phyloP scores from a whole-genome alignment of 1,140 invertebrate genomes.

The Solenopsis invicta region DNA sequence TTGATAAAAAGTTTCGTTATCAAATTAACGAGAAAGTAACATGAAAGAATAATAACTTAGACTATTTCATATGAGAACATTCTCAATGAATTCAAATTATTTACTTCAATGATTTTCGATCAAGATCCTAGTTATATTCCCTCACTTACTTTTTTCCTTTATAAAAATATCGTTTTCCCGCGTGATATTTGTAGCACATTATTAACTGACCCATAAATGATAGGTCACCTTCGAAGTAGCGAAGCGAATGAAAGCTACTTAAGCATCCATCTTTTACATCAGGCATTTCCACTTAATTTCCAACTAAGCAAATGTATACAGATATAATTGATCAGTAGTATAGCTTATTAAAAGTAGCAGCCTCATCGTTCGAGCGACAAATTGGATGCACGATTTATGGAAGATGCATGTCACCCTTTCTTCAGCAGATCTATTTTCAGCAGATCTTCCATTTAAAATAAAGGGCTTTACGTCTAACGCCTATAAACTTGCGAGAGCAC shows the following conservation, averaged over 20 bases:
- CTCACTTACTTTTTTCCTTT: constrained; percentile 17
- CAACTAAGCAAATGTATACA: background rate
- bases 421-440: constrained; percentile 3
- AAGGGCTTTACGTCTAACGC: constrained; percentile 15
- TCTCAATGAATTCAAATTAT: background rate
- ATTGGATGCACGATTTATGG: constrained; percentile 7
- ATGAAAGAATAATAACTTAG: background rate
- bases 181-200: constrained; percentile 27
- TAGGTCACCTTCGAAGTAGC: background rate
- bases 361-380: background rate
- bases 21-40: background rate
- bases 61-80: background rate
- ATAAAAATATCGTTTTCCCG: constrained; percentile 40
- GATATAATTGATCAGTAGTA: constrained; percentile 3
- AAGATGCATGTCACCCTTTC: constrained; percentile 20
- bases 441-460: constrained; percentile 26
- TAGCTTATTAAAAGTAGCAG: background rate
- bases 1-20: background rate
- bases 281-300: background rate
- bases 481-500: constrained; percentile 36
- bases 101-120: constrained; percentile 5
- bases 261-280: background rate
- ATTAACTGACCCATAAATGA: constrained; percentile 33
- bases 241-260: constrained; percentile 34
- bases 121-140: background rate